Evolutionary conservation across 2,113 vertebrate genomes (phyloP).

Genomic region (Meriones unguiculatus): DNA sequence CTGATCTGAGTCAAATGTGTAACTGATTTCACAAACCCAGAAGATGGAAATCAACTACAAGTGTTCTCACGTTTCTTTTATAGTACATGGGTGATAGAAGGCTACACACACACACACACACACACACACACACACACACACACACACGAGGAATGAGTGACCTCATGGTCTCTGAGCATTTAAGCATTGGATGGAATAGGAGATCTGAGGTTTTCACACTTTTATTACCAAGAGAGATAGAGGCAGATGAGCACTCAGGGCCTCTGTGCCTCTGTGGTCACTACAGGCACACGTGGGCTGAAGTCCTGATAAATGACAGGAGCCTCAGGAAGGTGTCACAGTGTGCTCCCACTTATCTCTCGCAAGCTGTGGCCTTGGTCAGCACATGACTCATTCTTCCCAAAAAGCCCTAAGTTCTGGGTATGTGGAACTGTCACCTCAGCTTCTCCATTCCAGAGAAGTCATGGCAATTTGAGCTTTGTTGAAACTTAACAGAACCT

Average conservation of each 20-base stretch:
- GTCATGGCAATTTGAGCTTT: background rate
- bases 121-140: background rate
- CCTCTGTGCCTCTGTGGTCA: rapidly evolving
- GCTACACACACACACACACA: background rate
- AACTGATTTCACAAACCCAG: background rate
- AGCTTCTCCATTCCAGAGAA: too few relatives aligned
- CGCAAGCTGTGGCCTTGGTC: background rate
- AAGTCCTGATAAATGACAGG: rapidly evolving
- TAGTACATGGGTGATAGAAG: background rate
- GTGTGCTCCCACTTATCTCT: background rate
- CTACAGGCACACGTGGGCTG: rapidly evolving
- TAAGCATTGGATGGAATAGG: too few relatives aligned
- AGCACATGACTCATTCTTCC: rapidly evolving
- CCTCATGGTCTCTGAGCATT: rapidly evolving
- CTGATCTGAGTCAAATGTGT: background rate
- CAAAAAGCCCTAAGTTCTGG: background rate
- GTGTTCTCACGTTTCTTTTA: background rate
- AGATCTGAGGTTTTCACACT: background rate
- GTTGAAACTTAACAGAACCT: background rate
- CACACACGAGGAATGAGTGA: rapidly evolving
- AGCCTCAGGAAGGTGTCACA: rapidly evolving
- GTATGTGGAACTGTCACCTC: rapidly evolving
- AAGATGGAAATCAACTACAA: background rate
- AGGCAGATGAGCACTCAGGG: too few relatives aligned
- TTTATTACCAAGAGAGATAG: background rate